Evolutionary conservation across 2,113 vertebrate genomes (phyloP), one percentile per base, ranked within the genome.

Genomic region (Ictalurus punctatus): DNA sequence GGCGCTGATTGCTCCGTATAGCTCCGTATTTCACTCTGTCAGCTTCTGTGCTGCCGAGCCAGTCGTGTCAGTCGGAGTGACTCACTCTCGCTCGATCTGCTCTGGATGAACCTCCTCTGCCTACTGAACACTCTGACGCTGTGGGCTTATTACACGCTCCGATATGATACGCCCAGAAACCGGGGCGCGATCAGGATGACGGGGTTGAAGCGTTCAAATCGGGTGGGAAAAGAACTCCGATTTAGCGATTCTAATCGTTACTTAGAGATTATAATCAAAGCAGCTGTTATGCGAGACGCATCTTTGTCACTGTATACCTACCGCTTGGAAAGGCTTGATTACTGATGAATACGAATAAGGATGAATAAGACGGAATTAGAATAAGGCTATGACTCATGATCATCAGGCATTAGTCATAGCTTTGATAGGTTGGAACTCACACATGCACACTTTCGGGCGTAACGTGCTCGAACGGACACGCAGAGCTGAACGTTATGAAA

Each of bases 321-420:
- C 9, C 12, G 5, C 76, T n/a, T 2, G 6, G n/a, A 87, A 48
- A 30, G 37, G 56, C 74, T 54, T 54, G 78, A 76, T 84, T 76
- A 25, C 34, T 30, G 44, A 74, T 54, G 86, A 81, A 67, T 44
- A 61, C 83, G 87, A 83, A 87, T 78, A 80, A 56, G 37, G 74
- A 79, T 71, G 48, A 27, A 40, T 52, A 69, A 40, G 81, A 44
- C 19, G 25, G 19, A 21, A 56, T 34, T 30, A 23, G 59, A 48
- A 71, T 21, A 37, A 54, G 76, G 86, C 86, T 85, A 74, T 94
- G 94, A 94, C 92, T 95, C 93, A 94, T 89, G 59, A 84, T 83
- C 88, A 84, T 83, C 88, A 84, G 91, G 56, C 30, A 86, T 93
- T 92, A 93, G 91, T 94, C 94, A 93, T 91, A 87, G 84, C 87